phyloP scores from a whole-genome alignment of 2,888 invertebrate genomes.

The Theretra japonica region DNA sequence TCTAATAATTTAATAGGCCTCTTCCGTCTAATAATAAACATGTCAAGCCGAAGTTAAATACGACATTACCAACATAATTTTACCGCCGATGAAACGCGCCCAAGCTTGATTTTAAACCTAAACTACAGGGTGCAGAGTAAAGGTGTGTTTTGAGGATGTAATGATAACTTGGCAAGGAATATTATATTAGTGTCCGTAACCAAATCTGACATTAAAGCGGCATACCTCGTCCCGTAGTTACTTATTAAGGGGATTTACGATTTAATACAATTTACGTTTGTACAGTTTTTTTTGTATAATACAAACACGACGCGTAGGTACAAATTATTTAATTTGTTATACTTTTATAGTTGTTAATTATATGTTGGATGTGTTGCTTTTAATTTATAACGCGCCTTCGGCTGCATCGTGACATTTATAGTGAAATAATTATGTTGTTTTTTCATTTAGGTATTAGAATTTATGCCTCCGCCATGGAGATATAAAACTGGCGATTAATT shows the following conservation, averaged over 20 bases:
- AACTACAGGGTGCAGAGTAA: slow-evolving; percentile 35
- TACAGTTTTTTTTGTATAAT: slow-evolving; percentile 68
- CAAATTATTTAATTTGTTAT: slow-evolving; percentile 80
- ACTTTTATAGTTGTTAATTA: slow-evolving; percentile 76
- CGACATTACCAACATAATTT: slow-evolving; percentile 56
- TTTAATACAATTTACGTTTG: slow-evolving; percentile 74
- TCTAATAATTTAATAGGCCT: slow-evolving; percentile 81
- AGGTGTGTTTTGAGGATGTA: slow-evolving; percentile 30
- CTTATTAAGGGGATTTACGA: slow-evolving; percentile 78
- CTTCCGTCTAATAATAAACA: slow-evolving; percentile 81
- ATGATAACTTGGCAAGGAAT: slow-evolving; percentile 53
- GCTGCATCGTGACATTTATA: slow-evolving; percentile 61
- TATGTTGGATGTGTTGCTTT: slow-evolving; percentile 57
- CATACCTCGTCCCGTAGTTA: slow-evolving; percentile 68
- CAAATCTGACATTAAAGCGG: slow-evolving; percentile 77
- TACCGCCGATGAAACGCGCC: slow-evolving; percentile 37
- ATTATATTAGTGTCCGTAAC: slow-evolving; percentile 74
- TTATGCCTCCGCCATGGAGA: slow-evolving; percentile 18
- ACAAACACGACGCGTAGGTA: slow-evolving; percentile 74
- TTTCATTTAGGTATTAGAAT: slow-evolving; percentile 36
- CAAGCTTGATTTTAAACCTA: slow-evolving; percentile 18
- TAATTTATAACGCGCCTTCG: slow-evolving; percentile 66
- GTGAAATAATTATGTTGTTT: slow-evolving; percentile 60
- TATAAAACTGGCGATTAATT: slow-evolving; percentile 23
- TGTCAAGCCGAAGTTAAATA: slow-evolving; percentile 79